phyloP scores from a whole-genome alignment of 1,140 invertebrate genomes.

The Papilio polytes region DNA sequence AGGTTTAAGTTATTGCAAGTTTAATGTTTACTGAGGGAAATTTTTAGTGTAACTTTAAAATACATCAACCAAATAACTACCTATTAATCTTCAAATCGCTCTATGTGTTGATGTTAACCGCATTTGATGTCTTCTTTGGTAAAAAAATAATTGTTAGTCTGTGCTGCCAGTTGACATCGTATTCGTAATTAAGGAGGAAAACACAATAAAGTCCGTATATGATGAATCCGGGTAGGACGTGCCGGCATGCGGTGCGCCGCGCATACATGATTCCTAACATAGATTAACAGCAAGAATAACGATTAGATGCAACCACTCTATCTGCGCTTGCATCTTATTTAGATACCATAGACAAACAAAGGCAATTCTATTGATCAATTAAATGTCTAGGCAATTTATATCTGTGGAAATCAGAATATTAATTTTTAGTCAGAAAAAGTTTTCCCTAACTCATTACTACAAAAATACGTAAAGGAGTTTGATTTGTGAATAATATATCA shows the following conservation, averaged over 20 bases:
- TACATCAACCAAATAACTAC: no score
- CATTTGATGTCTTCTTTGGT: neutral
- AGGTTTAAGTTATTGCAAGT: neutral
- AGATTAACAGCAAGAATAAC: slow-evolving; percentile 17
- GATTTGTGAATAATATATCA: no score
- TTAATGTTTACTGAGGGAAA: neutral
- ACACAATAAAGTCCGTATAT: slow-evolving; percentile 21
- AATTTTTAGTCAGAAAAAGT: no score
- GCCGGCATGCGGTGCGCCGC: neutral
- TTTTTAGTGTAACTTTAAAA: no score
- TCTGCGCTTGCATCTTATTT: neutral
- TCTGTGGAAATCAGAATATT: no score
- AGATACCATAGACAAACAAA: neutral
- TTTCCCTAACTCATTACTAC: no score
- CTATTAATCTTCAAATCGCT: neutral
- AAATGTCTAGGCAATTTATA: no score
- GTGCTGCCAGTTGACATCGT: slow-evolving; percentile 5
- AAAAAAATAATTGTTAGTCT: neutral
- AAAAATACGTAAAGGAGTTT: neutral
- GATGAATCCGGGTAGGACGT: slow-evolving; percentile 13
- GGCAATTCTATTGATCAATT: neutral
- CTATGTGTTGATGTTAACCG: neutral
- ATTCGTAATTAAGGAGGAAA: slow-evolving; percentile 8
- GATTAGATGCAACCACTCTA: slow-evolving; percentile 17
- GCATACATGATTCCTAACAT: slow-evolving; percentile 8